Evolutionary conservation across 2,113 vertebrate species (phyloP).

Genomic region (Oostethus manadensis): DNA sequence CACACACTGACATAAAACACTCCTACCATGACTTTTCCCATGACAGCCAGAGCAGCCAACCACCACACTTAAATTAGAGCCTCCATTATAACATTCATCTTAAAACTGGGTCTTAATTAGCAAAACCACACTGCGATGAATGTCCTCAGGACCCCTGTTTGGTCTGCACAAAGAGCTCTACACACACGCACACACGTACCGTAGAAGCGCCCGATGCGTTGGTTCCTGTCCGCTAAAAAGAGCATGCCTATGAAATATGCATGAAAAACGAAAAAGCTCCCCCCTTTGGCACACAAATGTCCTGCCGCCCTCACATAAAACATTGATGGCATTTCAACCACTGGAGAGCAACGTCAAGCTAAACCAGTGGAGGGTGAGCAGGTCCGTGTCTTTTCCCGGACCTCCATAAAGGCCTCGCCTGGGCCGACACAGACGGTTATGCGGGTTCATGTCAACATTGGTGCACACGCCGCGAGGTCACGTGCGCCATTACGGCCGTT

Average conservation of each 20-base stretch:
- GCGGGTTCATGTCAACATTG: not conserved
- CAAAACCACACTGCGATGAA: not conserved
- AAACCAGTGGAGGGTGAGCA: constrained; percentile 32
- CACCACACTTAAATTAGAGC: not conserved
- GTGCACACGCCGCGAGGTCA: not conserved
- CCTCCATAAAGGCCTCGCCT: not conserved
- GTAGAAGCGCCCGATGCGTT: constrained; percentile 21
- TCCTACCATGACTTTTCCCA: not conserved
- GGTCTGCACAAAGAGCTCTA: not conserved
- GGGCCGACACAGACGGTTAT: not conserved
- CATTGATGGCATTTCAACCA: constrained; percentile 49
- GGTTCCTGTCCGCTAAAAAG: constrained; percentile 49
- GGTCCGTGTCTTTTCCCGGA: constrained; percentile 61
- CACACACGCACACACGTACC: constrained; percentile 1
- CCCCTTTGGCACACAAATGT: constrained; percentile 36
- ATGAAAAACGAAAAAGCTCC: constrained; percentile 50
- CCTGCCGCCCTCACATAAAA: constrained; percentile 47
- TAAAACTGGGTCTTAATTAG: not conserved
- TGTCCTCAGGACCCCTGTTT: not conserved
- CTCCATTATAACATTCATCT: not conserved
- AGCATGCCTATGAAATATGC: constrained; percentile 57
- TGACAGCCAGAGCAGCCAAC: not conserved
- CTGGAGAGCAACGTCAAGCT: constrained; percentile 24
- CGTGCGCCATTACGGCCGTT: not conserved
- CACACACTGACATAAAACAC: not conserved